A percentile compares a stretch with the other conserved stretches of the same genome.
Conservation (phyloP, 2,113 vertebrate genomes). For the Hippolais icterina region DNA sequence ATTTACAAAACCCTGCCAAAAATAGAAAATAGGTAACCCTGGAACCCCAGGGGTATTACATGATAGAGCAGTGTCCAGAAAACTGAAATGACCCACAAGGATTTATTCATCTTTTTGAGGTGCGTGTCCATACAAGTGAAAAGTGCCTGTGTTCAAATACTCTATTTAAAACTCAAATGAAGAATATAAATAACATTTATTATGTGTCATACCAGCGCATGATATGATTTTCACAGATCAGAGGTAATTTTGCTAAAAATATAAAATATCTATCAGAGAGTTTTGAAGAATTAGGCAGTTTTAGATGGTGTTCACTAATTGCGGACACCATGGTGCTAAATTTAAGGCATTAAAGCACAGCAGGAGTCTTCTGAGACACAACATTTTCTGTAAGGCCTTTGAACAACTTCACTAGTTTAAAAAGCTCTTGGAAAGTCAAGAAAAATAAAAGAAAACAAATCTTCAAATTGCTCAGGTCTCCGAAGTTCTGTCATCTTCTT, state of each 20-base stretch:
- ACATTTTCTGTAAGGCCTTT: conserved; percentile 48
- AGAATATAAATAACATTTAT: background rate
- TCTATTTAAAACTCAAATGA: conserved; percentile 14
- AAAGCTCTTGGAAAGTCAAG: conserved; percentile 40
- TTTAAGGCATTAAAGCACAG: conserved; percentile 59
- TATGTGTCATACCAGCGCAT: background rate
- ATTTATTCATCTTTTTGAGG: background rate
- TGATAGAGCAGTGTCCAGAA: conserved; percentile 47
- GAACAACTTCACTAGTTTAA: conserved; percentile 42
- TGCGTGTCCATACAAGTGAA: background rate
- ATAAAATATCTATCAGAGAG: background rate
- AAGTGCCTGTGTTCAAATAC: background rate
- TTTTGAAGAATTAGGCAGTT: conserved; percentile 28
- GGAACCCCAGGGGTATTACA: background rate
- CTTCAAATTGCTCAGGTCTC: conserved; percentile 11
- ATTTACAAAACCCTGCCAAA: conserved; percentile 47
- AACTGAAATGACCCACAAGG: conserved; percentile 18
- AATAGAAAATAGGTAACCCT: conserved; percentile 23
- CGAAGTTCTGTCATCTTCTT: background rate
- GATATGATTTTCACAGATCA: background rate
- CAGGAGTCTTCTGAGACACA: conserved; percentile 51
- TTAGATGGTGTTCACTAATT: conserved; percentile 43
- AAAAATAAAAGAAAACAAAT: conserved; percentile 26
- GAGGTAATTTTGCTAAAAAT: background rate
- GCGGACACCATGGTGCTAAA: conserved; percentile 39